Base-by-base conservation (phyloP, 2,888 invertebrate species). In the Sipunculus nudus region DNA sequence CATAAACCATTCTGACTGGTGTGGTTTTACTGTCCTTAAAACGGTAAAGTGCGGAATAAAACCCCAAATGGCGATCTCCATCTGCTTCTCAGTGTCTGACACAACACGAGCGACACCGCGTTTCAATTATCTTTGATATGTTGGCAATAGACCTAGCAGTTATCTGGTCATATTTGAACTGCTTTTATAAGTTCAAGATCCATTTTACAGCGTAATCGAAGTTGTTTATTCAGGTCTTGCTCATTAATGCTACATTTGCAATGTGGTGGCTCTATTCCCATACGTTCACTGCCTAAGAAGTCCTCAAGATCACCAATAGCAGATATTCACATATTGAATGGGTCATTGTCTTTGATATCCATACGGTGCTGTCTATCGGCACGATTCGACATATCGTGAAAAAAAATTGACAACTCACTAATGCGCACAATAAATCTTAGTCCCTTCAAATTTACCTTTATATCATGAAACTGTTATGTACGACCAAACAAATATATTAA, bases 181-280 rank as follows among this genome's bases (percentile, higher is more conserved):
- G 50, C n/a, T 50, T 54, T 21, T 54, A 50, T 10, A 54, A 16
- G 31, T 54, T 52, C 10, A 26, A 31, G 25, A 54, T 21, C 21
- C 55, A 38, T 54, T 54, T 54, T 13, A 50, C 52, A 5, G 49
- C 55, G 26, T 54, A 54, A 21, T 50, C 49, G 29, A 53, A 54
- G 26, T 54, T 54, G 32, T 54, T 54, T 10, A 50, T 6, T 16
- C 13, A 13, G n/a, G 26, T 54, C 28, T 21, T 54, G 23, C n/a
- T 28, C 26, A 10, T 54, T 32, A 55, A 29, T 45, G 19, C 10
- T 4, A 31, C 49, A 54, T 54, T 53, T 35, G 35, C 35, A 35
- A 35, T 35, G 35, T 35, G 8, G 8, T 35, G 35, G 35, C 53
- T 6, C 55, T 6, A 54, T 3, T 6, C 53, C 53, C 10, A 13